These are phyloP conservation scores for Bagarius yarrelli DNA, from an alignment of 2,113 vertebrate species.

Conservation along the genomic window DNA sequence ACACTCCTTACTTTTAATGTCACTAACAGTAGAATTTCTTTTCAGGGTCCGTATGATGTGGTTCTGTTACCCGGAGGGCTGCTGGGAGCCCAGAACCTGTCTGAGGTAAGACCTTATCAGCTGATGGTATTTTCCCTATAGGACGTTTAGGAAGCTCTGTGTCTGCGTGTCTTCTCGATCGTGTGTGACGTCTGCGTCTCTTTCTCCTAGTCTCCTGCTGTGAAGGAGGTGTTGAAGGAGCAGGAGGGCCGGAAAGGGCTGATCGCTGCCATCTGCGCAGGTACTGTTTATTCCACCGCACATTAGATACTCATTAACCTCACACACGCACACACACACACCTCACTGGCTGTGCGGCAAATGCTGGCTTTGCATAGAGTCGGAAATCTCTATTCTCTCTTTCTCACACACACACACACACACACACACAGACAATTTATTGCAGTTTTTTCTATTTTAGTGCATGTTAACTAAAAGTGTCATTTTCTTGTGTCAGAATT, in stretches of 20 bases:
- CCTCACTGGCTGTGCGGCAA: background rate
- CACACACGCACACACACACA: background rate
- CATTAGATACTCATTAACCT: constrained; percentile 23
- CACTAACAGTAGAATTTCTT: constrained; percentile 30
- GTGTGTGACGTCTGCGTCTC: constrained; percentile 21
- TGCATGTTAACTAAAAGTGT: background rate
- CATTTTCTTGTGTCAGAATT: background rate
- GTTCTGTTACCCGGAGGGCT: constrained; percentile 92
- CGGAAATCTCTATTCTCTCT: background rate
- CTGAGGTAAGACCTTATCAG: constrained; percentile 77
- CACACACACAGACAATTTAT: too few species aligned
- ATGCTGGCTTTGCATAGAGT: background rate
- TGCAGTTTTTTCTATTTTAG: background rate
- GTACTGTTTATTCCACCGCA: constrained; percentile 62
- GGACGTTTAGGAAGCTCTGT: background rate
- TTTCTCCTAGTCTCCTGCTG: constrained; percentile 79
- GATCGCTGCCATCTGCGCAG: constrained; percentile 97
- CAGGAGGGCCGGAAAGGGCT: constrained; percentile 89
- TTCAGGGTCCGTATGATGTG: constrained; percentile 91
- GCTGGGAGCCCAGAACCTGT: constrained; percentile 89
- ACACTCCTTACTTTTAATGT: background rate
- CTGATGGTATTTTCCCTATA: background rate
- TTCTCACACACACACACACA: too few species aligned
- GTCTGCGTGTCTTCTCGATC: background rate
- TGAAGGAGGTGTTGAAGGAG: constrained; percentile 89